Evolutionary conservation across 2,797 vertebrate species (phyloP), one percentile per base, ranked within the genome.

Genomic region (Oreochromis grahami): DNA sequence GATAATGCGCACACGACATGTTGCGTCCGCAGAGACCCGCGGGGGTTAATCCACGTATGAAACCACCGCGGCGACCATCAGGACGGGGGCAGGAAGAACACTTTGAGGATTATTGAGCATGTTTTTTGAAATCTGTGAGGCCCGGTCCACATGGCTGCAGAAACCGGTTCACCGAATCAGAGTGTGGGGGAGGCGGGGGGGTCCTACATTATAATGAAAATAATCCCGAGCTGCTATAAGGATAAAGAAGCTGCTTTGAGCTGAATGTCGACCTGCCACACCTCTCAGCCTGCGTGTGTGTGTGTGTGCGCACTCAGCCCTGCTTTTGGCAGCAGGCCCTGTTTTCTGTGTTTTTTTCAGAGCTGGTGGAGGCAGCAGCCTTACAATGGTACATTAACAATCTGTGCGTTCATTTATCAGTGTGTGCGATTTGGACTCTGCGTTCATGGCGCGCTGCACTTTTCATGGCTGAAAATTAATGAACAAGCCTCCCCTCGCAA

Each of bases 401-500:
- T 97, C 98, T 97, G 98, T 97, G 97, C 97, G 95, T 98, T 98
- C 98, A 99, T 99, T 99, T 98, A 98, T 98, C 98, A 98, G 98
- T 96, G 95, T 92, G 96, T 96, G 97, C 97, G 97, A 97, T 98
- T 97, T 98, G 98, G 98, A 98, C 97, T 97, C 97, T 97, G 95
- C 97, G 97, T 98, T 99, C 98, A 98, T 98, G 98, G 98, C 98
- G 97, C 97, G 95, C 97, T 98, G 98, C 98, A 98, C 98, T 98
- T 98, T 98, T 98, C 98, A 97, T 96, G 96, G 98, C 97, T 97
- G 98, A 98, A 98, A 99, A 99, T 99, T 98, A 99, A 99, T 99
- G 98, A 99, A 99, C 98, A 98, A 98, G 97, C 97, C 98, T 99
- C 97, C 97, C 98, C 98, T 98, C 96, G 97, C 98, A 98, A 98